Base-by-base conservation (phyloP, 2,888 invertebrate genomes). In the Sylvicola cinctus region DNA sequence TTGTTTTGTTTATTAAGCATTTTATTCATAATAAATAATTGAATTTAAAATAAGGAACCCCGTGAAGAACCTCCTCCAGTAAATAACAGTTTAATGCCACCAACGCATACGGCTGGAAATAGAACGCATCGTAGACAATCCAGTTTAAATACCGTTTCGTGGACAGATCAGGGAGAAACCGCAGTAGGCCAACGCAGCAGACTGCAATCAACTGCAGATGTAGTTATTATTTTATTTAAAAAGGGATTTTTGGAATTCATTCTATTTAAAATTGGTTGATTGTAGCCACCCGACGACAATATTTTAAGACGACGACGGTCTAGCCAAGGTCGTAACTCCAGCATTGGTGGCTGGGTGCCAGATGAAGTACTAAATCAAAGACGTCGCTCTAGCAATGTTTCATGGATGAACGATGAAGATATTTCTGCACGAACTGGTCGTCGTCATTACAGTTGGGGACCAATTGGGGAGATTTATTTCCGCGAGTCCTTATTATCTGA, bases 401-500 rank as follows among this genome's bases (percentile, higher is more conserved):
- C 50, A 2, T 49, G 49, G 35, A 45, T 46, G 12, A 45, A 47
- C 25, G 55, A 52, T 23, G 54, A 50, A 36, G 40, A 42, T 2
- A 32, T 40, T 2, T 34, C 46, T 14, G 39, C 46, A 4, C 40
- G 37, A 2, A 34, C 34, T 13, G 31, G 26, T 5, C 25, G 39
- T 10, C 50, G 58, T 14, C 52, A 55, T 5, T 50, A 50, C 33
- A 58, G 58, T 41, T 58, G 58, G 58, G 58, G 56, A 37, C 58
- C 56, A 12, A 47, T 53, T 23, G 54, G 54, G 47, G 55, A 50
- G 44, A 47, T 44, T 38, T 49, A 45, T 41, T 49, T 49, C 42
- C 66, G 79, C 41, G 74, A 77, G 44, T 83, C 84, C 38, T 62
- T 81, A 51, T 66, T 78, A 50, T 76, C 79, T 42, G 72, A 74